A percentile compares a stretch with the other conserved stretches of the same genome.
phyloP scores from a whole-genome alignment of 2,888 invertebrate genomes.

The Sesia bembeciformis region DNA sequence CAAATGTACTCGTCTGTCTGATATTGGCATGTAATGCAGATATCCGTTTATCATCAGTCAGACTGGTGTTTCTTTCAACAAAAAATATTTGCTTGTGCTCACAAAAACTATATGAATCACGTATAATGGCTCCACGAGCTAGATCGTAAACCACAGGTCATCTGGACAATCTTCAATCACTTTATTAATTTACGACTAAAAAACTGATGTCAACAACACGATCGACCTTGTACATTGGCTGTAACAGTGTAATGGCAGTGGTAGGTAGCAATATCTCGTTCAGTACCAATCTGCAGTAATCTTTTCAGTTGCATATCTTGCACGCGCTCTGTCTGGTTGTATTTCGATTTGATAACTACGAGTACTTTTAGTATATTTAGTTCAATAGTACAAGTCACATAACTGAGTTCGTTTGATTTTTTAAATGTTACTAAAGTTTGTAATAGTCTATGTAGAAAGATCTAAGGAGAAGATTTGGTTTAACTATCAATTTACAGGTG shows the following conservation, averaged over 20 bases:
- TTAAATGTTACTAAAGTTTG: conserved; percentile 51
- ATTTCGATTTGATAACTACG: neutral
- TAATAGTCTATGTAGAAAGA: conserved; percentile 39
- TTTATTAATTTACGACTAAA: neutral
- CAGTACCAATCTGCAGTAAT: neutral
- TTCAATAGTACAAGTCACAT: neutral
- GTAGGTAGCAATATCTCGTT: neutral
- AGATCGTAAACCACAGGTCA: too few relatives aligned
- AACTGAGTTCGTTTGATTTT: conserved; percentile 22
- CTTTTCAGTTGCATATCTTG: conserved; percentile 15
- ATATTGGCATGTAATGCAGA: too few relatives aligned
- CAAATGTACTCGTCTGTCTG: too few relatives aligned
- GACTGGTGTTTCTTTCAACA: too few relatives aligned
- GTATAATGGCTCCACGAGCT: too few relatives aligned
- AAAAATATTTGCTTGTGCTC: too few relatives aligned
- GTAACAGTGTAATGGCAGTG: neutral
- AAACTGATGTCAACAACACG: neutral
- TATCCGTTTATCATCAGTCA: too few relatives aligned
- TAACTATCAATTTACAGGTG: conserved; percentile 36
- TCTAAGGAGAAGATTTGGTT: conserved; percentile 38
- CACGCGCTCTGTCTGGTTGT: neutral
- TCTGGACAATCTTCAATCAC: neutral
- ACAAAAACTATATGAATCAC: too few relatives aligned
- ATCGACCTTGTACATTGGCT: neutral
- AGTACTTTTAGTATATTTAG: too few relatives aligned